Percentiles rank a stretch among this genome's conserved stretches.
phyloP scores from a whole-genome alignment of 2,113 vertebrate genomes.

The Ahaetulla prasina region DNA sequence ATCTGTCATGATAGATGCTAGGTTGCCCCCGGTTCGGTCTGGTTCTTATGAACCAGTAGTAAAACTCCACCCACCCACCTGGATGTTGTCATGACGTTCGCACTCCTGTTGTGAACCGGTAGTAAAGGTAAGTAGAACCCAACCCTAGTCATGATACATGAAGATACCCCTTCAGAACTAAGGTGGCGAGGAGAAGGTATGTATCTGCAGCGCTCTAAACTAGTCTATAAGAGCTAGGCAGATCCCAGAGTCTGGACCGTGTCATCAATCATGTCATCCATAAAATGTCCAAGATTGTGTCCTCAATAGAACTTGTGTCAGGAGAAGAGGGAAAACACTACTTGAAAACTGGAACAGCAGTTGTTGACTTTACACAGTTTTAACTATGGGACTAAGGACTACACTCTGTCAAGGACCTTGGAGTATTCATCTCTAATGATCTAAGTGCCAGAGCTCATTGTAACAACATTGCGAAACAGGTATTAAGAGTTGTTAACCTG shows the following conservation, averaged over 20 bases:
- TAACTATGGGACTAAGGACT: neutral
- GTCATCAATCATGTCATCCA: neutral
- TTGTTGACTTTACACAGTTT: neutral
- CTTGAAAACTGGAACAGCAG: neutral
- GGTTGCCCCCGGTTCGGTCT: no score
- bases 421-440: no score
- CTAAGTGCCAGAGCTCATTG: no score
- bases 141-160: no score
- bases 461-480: no score
- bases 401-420: no score
- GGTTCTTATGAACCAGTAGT: no score
- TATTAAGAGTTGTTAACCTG: no score
- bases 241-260: neutral
- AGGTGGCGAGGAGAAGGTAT: neutral
- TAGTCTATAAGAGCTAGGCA: neutral
- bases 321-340: neutral
- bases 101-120: no score
- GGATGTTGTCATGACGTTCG: no score
- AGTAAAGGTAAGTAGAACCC: no score
- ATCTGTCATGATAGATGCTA: neutral
- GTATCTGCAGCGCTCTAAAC: neutral
- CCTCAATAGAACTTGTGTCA: neutral
- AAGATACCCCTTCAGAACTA: neutral
- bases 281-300: neutral
- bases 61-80: no score